Evolutionary conservation across 2,113 vertebrate species (phyloP), one percentile per base, ranked within the genome.

Genomic region (Neolamprologus kungweensis): DNA sequence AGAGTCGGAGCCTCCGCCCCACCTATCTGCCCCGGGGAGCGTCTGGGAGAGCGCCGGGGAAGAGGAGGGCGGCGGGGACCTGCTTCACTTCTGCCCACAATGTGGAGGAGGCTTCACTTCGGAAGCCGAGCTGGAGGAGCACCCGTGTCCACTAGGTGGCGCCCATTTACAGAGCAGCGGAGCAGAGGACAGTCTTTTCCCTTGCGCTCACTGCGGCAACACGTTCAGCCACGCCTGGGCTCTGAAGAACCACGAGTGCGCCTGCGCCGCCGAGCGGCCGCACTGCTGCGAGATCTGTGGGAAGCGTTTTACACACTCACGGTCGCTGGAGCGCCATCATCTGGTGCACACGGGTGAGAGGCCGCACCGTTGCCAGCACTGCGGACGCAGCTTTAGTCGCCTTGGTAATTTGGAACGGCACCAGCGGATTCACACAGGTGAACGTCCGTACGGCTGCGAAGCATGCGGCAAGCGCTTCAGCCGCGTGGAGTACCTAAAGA

Each of bases 241-340:
- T 1, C 93, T 99, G 6, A 98, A 98, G 92, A 97, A 97, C 35
- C 98, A 99, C 2, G 97, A 98, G 89, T 97, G 98, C 2, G 97
- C 97, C 90, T 97, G 97, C 84, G 96, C 96, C 0, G 97, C 97
- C 0, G 97, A 99, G 93, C 97, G 98, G 82, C 97, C 97, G 0
- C 97, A 99, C 92, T 96, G 97, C 89, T 99, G 98, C 16, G 96
- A 97, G 0, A 97, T 98, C 40, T 99, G 98, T 4, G 97, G 97
- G 1, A 98, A 98, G 83, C 96, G 98, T 57, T 99, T 99, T 94
- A 97, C 97, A 0, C 98, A 98, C 89, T 97, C 97, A 0, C 98
- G 98, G 89, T 98, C 98, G 10, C 96, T 99, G 26, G 97, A 97
- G 88, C 97, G 98, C n/a, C 98, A 99, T 92, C 97, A 97, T 21